Conservation (phyloP, 2,797 vertebrate genomes). For the Acanthurus tractus region DNA sequence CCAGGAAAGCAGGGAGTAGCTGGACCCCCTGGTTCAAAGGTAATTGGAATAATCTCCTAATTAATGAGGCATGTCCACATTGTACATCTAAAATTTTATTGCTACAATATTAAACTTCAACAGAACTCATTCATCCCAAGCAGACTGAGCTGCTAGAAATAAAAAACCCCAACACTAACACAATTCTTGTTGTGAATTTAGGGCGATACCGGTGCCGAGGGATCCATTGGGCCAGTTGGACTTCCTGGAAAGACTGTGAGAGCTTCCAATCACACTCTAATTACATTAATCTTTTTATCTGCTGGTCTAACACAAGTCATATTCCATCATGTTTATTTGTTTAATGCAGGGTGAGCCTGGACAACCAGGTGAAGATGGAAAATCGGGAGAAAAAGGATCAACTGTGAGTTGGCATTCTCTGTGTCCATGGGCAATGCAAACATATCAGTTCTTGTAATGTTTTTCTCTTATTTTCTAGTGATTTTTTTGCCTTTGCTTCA, state of each 20-base stretch:
- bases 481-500: not conserved
- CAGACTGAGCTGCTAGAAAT: not conserved
- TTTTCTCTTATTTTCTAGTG: not conserved
- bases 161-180: not conserved
- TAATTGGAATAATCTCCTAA: conserved; percentile 56
- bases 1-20: conserved; percentile 83
- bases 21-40: conserved; percentile 83
- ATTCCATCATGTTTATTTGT: not conserved
- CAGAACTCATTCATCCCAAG: not conserved
- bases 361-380: conserved; percentile 78
- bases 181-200: conserved; percentile 47
- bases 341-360: conserved; percentile 79
- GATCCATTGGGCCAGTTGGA: conserved; percentile 81
- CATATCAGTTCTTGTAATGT: not conserved
- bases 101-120: not conserved
- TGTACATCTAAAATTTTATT: conserved; percentile 15
- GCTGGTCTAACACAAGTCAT: not conserved
- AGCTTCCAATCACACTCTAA: not conserved
- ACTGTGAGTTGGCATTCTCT: conserved; percentile 70
- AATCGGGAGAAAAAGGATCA: conserved; percentile 81
- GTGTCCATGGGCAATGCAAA: not conserved
- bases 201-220: conserved; percentile 82
- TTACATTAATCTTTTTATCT: conserved; percentile 1
- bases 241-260: conserved; percentile 85
- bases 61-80: conserved; percentile 31